Base-by-base conservation (phyloP, 2,888 invertebrate species). In the Byasa hedistus region DNA sequence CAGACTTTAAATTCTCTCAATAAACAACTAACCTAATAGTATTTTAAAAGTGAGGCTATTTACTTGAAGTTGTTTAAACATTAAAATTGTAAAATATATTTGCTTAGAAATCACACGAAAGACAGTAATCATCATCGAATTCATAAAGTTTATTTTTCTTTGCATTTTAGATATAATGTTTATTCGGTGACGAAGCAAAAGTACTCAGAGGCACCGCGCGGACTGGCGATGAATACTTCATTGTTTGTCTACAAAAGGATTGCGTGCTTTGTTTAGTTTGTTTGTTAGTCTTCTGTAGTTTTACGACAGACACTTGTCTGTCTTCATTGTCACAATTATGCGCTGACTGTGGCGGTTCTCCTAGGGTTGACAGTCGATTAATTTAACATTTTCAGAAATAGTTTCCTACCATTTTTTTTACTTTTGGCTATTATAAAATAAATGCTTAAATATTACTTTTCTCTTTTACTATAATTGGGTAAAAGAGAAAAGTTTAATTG, bases 231-330 rank as follows among this genome's bases (percentile, higher is more conserved):
- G 86, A 86, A 86, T 86, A 84, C 82, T 76, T 85, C 83, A 89
- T 88, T 83, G 84, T 83, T 79, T 83, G 79, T 74, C 80, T 79
- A 82, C 85, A 86, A 84, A 85, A 86, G 85, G 84, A 82, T 82
- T 82, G 79, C 79, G 79, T 81, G 84, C 82, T 84, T 84, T 86
- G 81, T 86, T 79, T 81, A 77, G 76, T 77, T 63, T 66, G 62
- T 66, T 66, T 66, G 67, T 66, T 63, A 63, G 66, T 67, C 79
- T 80, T 83, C 79, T 84, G 79, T 83, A 84, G 83, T 86, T 87
- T 87, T 88, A 87, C 86, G 87, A 85, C 81, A 86, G 85, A 86
- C 85, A 82, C 84, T 86, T 86, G 82, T 81, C 84, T 84, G 81
- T 82, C 82, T 85, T 83, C 82, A 85, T 86, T 86, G 87, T 87